Evolutionary conservation across 2,888 invertebrate genomes (phyloP).

Genomic region (Aspidiotus destructor): DNA sequence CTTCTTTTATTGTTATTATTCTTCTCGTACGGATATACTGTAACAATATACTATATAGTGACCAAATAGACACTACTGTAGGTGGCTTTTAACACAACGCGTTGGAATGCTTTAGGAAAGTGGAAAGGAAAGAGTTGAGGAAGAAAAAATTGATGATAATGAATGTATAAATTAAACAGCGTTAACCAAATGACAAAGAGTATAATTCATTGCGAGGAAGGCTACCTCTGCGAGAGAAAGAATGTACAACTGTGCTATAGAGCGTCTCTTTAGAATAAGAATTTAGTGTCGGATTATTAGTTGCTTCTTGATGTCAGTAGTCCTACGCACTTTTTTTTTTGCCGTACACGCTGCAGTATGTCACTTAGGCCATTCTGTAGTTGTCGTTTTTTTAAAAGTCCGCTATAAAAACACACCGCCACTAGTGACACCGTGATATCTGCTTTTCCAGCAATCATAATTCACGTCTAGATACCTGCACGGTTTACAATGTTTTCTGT

Average conservation of each 20-base stretch:
- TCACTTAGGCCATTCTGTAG: no score
- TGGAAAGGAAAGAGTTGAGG: no score
- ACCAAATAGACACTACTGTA: conserved; percentile 23
- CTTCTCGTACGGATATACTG: neutral
- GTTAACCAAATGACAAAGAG: conserved; percentile 31
- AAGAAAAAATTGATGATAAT: conserved; percentile 29
- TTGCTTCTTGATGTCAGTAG: conserved; percentile 28
- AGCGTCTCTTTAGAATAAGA: conserved; percentile 28
- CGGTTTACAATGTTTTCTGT: no score
- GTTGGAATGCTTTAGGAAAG: neutral
- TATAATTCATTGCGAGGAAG: conserved; percentile 27
- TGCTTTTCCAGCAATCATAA: no score
- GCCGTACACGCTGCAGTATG: no score
- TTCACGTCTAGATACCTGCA: no score
- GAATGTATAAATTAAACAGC: conserved; percentile 32
- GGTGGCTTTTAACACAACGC: conserved; percentile 28
- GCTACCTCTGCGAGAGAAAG: neutral
- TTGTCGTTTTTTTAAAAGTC: no score
- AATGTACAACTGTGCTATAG: neutral
- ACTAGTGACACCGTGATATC: no score
- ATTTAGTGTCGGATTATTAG: conserved; percentile 32
- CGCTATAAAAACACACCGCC: no score
- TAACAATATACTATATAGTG: conserved; percentile 2
- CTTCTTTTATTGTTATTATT: neutral
- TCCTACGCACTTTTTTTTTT: conserved; percentile 19